Evolutionary conservation across 2,888 invertebrate species (phyloP), one percentile per base, ranked within the genome.

Genomic region (Pollenia angustigena): DNA sequence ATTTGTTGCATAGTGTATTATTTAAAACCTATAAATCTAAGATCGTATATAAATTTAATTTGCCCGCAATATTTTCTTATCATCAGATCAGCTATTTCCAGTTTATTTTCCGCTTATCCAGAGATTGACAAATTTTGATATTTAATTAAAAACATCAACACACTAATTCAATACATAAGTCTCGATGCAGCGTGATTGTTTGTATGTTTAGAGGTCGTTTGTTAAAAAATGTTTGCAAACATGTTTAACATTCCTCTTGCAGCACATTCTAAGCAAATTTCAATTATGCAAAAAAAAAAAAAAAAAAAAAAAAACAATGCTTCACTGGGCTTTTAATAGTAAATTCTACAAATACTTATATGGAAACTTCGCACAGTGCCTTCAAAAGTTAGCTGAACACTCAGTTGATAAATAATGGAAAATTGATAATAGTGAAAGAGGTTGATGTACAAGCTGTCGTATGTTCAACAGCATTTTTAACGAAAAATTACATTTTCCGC

Each of bases 401-500:
- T 69, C 69, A 82, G 40, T 62, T 82, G 82, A 76, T 62, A 48
- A 82, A 76, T 54, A 87, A 89, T 12, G 87, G 87, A 4, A 88
- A 88, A 11, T 88, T 84, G 74, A 88, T 91, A 58, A 89, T 90
- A 14, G n/a, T 91, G 1, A 74, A 78, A 6, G 81, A 87, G 16
- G 18, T 0, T 16, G 11, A 54, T 1, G 62, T 9, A 12, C 12
- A 46, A 8, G 1, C 52, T 10, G 23, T 48, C 2, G 12, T 11
- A 10, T 6, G 8, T 62, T 48, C 64, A n/a, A 88, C 50, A 50
- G 54, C 6, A 32, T 32, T 1, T 32, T 32, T 0, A 32, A 2
- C 56, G 42, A 10, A 74, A 86, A 44, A 85, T 94, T 1, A 91
- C 94, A 88, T 96, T 95, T 90, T 96, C 97, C 0, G 94, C 94